Evolutionary conservation across 2,888 invertebrate species (phyloP), one percentile per base, ranked within the genome.

Genomic region (Melieria omissa): DNA sequence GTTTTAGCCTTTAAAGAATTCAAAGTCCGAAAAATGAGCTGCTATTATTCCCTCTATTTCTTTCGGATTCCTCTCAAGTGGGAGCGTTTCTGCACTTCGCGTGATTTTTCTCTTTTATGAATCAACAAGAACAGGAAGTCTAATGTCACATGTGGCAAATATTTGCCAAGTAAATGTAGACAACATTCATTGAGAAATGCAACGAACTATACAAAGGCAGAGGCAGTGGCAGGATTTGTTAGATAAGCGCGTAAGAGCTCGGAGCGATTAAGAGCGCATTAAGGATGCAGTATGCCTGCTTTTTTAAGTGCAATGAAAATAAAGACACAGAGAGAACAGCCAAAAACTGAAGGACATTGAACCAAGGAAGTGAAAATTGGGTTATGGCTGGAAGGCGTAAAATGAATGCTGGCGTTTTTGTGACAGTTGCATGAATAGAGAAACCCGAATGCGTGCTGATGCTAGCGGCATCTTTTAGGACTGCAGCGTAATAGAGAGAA

Each of bases 291-390:
- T 2, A 3, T 29, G 16, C 29, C 3, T 29, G 29, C 29, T 3
- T 29, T 29, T 29, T 29, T 29, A 29, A 42, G 63, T 4, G 47
- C 16, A 49, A 9, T 29, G 5, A 47, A 47, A 63, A 16, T 29
- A 41, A 10, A 65, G 42, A 46, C 8, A 8, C 14, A 41, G 9
- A 52, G 14, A 52, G 52, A 52, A 52, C 14, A 52, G 12, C 12
- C 52, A 8, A 9, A 52, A 52, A 52, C 14, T n/a, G 62, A 69
- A 71, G 72, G 67, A 68, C 67, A 67, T 64, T 72, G 67, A 67
- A 72, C 67, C 67, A 49, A 58, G 63, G 58, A 64, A 72, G 72
- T 58, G 67, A 67, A 72, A 72, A 67, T 68, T 67, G 64, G 72
- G 67, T 72, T 72, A 66, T 10, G 49, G 60, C 64, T 58, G 44